Evolutionary conservation across 2,888 invertebrate species (phyloP).

Genomic region (Apodemia zela): DNA sequence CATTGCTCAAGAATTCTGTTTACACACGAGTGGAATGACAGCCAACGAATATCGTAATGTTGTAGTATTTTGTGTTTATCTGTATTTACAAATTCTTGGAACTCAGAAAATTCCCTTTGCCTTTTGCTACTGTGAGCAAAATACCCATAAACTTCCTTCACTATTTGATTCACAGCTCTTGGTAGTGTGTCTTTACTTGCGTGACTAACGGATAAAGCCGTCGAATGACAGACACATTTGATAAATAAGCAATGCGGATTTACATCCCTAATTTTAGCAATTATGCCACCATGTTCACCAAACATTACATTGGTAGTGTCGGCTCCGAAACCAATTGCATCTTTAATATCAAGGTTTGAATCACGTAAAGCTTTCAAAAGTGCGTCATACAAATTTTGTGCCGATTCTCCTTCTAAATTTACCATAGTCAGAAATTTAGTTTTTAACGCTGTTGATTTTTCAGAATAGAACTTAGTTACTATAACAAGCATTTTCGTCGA

Average conservation of each 20-base stretch:
- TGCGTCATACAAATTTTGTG: background rate
- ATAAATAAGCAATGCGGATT: constrained; percentile 18
- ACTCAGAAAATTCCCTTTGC: constrained; percentile 8
- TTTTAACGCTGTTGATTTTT: background rate
- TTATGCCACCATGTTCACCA: constrained; percentile 23
- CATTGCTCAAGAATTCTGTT: background rate
- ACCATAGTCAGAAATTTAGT: background rate
- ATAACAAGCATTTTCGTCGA: background rate
- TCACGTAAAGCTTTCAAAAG: background rate
- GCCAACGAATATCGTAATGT: background rate
- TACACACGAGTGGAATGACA: background rate
- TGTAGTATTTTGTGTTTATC: constrained; percentile 4
- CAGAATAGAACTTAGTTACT: background rate
- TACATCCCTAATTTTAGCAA: constrained; percentile 22
- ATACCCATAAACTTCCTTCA: constrained; percentile 8
- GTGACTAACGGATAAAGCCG: constrained; percentile 19
- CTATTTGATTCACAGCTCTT: constrained; percentile 5
- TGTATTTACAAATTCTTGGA: background rate
- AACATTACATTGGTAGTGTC: constrained; percentile 32
- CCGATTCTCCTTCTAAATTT: background rate
- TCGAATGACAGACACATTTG: constrained; percentile 15
- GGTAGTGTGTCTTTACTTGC: too few relatives aligned
- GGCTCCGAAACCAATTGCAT: constrained; percentile 14
- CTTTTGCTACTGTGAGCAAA: constrained; percentile 12
- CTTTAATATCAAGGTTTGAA: background rate